phyloP scores from a whole-genome alignment of 2,888 invertebrate genomes.

The Zaprionus bogoriensis region DNA sequence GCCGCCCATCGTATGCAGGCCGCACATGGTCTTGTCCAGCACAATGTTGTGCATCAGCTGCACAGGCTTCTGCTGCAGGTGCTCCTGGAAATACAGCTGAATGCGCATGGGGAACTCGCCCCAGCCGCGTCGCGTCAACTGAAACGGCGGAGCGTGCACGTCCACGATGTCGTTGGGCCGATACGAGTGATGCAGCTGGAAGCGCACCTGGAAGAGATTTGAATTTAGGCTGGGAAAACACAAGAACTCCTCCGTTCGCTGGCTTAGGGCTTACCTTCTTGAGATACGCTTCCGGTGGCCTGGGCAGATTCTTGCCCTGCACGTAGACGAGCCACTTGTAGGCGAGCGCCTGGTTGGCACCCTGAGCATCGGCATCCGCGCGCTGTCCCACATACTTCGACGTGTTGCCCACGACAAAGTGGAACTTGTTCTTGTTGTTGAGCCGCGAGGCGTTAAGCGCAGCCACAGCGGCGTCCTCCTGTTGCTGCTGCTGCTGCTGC shows the following conservation, averaged over 20 bases:
- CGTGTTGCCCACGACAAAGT: conserved; percentile 87
- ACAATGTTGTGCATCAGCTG: conserved; percentile 91
- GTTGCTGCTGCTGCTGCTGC: conserved; percentile 24
- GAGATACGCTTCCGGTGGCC: conserved; percentile 86
- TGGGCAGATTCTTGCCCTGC: conserved; percentile 86
- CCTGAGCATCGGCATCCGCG: conserved; percentile 79
- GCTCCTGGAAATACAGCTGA: conserved; percentile 89
- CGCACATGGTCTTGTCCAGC: conserved; percentile 91
- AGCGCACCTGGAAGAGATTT: conserved; percentile 82
- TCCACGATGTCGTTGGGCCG: conserved; percentile 93
- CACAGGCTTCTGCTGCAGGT: conserved; percentile 89
- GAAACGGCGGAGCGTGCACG: conserved; percentile 91
- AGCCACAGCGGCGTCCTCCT: conserved; percentile 14
- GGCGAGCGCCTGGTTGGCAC: conserved; percentile 87
- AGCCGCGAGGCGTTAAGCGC: conserved; percentile 83
- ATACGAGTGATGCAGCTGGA: conserved; percentile 93
- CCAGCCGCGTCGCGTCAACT: conserved; percentile 93
- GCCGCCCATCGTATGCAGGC: conserved; percentile 91
- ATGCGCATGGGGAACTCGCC: conserved; percentile 94
- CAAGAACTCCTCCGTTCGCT: not conserved
- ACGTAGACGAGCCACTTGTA: conserved; percentile 97
- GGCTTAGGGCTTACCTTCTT: conserved; percentile 85
- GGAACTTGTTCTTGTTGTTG: conserved; percentile 85
- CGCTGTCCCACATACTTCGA: conserved; percentile 89
- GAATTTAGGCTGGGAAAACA: rapidly evolving